Base-by-base conservation (phyloP, 2,113 vertebrate genomes). In the Ceyx melanurus region DNA sequence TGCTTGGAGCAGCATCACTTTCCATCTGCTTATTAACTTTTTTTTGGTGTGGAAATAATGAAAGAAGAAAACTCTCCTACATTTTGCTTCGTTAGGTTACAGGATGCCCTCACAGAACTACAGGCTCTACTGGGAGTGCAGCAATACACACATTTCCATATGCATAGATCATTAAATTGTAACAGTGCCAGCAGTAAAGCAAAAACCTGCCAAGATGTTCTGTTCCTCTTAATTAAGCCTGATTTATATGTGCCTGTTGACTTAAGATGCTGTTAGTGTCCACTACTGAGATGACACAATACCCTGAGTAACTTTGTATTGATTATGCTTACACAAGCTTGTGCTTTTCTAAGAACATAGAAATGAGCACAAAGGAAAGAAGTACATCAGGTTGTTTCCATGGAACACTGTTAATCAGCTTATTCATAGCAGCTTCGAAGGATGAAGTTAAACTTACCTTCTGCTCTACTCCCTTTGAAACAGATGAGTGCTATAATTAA, bases 271-370 rank as follows among this genome's bases (percentile, higher is more conserved):
- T 85, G 92, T 89, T 91, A 73, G 71, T 91, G 92, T 95, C 91
- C 94, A 81, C 75, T 94, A 87, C 91, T 81, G 78, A 82, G 89
- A 93, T 81, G 84, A 86, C 90, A 83, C 82, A 67, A 65, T 91
- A 91, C 94, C 96, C 96, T 96, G 96, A 96, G 96, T 91, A 94
- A 94, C 85, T 95, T 62, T 80, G 71, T 94, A 93, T 95, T 94
- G 94, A 90, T 92, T 88, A 92, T 0, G 40, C 92, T 95, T 92
- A 87, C 2, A 51, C 46, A 93, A 95, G 94, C 87, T 96, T 96
- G 95, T 95, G 95, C 95, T 96, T 96, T 96, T 96, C 92, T 91
- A 94, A 92, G 92, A 94, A 92, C 61, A 71, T 2, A 89, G 89
- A 94, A 91, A 53, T n/a, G 51, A 91, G 66, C 81, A 89, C 61